Base-by-base conservation (phyloP, 2,113 vertebrate genomes). In the Mesitornis unicolor region DNA sequence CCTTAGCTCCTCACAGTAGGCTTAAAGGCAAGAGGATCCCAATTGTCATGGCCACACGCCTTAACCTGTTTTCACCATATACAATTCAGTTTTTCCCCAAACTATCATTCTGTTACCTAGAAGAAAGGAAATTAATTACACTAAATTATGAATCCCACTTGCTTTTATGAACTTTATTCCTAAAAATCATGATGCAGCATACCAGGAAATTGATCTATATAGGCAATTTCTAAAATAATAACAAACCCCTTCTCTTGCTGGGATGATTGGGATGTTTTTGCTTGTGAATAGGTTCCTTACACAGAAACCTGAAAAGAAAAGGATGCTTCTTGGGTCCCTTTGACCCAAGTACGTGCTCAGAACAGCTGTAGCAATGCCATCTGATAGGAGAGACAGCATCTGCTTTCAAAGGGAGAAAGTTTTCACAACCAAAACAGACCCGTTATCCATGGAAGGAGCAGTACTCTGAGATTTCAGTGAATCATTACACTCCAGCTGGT, bases 401-500 rank as follows among this genome's bases (percentile, higher is more conserved):
- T 88, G 84, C 47, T 81, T 94, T 80, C 80, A 75, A 64, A 81
- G 28, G 35, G 24, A 90, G 35, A 84, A 89, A 92, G 80, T 65
- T 79, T 87, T 51, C 64, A 89, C 47, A 91, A 82, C 31, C 51
- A 75, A 92, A 95, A 71, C 89, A 79, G 86, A 84, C 56, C 60
- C 71, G 80, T 78, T 89, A 90, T 68, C 74, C 69, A 82, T 68
- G 60, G 87, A 92, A 96, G 91, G 43, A 84, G 51, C 69, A 92
- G 79, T 74, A 86, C 60, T 89, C 45, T 6, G 31, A 95, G 64
- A 86, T 84, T 90, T 93, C 89, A 92, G 1, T 94, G 89, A 94
- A 91, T 84, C 84, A 94, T 78, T 88, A 86, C 73, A 74, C 51
- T 71, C 87, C 95, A 96, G 89, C 91, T 95, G 94, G 89, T 88